Conservation (phyloP, 2,797 vertebrate species). For the Scyliorhinus canicula region DNA sequence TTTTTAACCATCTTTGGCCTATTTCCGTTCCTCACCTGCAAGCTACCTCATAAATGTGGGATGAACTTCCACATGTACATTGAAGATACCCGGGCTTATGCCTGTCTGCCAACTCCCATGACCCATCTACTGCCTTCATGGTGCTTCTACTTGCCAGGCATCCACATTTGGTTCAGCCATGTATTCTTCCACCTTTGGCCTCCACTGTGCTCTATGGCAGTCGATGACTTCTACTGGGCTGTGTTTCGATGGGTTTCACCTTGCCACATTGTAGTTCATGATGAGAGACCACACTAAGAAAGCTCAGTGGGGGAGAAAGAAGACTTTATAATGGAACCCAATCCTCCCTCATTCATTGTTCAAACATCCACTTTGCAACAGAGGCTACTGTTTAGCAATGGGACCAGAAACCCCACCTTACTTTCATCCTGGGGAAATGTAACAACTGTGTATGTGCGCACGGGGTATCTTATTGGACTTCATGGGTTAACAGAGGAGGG, state of each 20-base stretch:
- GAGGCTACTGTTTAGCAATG: not conserved
- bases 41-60: not conserved
- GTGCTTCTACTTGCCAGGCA: not conserved
- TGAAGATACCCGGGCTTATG: too few species aligned
- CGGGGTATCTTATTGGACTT: too few species aligned
- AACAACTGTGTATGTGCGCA: too few species aligned
- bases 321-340: not conserved
- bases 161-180: not conserved
- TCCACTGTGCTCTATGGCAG: too few species aligned
- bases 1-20: not conserved
- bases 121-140: too few species aligned
- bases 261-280: too few species aligned
- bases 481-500: too few species aligned
- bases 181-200: not conserved
- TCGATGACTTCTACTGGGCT: too few species aligned
- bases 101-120: not conserved
- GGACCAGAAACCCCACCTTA: not conserved
- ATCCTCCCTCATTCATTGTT: not conserved
- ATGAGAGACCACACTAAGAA: not conserved
- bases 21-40: not conserved
- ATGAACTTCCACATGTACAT: not conserved
- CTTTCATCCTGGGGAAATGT: not conserved
- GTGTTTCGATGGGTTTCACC: too few species aligned
- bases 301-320: not conserved
- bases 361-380: not conserved